phyloP scores from a whole-genome alignment of 1,140 invertebrate species.

The Halesus radiatus region DNA sequence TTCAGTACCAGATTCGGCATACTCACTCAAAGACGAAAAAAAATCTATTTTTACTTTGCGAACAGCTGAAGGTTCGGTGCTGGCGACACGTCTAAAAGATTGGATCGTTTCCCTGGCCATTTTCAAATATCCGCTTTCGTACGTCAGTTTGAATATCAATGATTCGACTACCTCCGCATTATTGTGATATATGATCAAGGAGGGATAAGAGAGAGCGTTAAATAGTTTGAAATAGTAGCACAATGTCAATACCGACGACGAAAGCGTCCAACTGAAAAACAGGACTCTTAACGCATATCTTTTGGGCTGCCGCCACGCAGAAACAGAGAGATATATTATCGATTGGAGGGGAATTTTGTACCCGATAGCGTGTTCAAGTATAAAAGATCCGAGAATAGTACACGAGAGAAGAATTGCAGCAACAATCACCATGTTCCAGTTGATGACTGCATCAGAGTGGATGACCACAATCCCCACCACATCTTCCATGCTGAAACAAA shows the following conservation, averaged over 20 bases:
- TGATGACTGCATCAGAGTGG: not conserved
- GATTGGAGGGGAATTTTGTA: not conserved
- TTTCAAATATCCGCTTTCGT: not conserved
- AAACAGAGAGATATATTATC: not conserved
- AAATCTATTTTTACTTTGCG: not conserved
- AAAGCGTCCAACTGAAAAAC: conserved; percentile 3
- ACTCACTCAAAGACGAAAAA: not conserved
- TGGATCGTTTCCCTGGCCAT: not conserved
- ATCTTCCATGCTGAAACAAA: not conserved
- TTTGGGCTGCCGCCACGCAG: not conserved
- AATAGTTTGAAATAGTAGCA: not conserved
- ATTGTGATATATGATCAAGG: not conserved
- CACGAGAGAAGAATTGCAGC: not conserved
- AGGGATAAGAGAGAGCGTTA: not conserved
- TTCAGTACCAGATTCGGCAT: not conserved
- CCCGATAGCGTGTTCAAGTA: not conserved
- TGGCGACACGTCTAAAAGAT: not conserved
- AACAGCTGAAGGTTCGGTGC: not conserved
- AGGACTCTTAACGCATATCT: not conserved
- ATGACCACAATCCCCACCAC: not conserved
- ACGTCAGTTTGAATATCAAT: not conserved
- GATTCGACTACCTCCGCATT: not conserved
- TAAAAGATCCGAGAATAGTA: not conserved
- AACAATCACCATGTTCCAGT: not conserved
- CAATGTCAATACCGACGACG: not conserved